A percentile compares a stretch with the other conserved stretches of the same genome.
Evolutionary conservation across 2,797 vertebrate genomes (phyloP).

Genomic region (Pantherophis alleghaniensis): DNA sequence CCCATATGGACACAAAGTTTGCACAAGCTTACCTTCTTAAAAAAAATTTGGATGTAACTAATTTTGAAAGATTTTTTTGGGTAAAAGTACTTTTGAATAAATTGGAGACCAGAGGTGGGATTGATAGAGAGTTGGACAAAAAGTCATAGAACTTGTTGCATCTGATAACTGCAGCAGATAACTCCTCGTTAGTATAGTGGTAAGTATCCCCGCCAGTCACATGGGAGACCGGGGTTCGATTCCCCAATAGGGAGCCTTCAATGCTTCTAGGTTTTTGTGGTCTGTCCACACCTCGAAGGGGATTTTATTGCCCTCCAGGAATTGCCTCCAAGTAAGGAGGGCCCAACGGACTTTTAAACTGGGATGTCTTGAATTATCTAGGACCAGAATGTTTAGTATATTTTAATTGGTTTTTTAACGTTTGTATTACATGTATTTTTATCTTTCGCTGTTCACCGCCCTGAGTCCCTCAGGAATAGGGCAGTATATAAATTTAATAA

Average conservation of each 20-base stretch:
- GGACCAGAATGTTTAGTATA: too few relatives aligned
- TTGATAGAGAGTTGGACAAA: background rate
- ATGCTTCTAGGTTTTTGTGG: background rate
- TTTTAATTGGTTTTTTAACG: too few relatives aligned
- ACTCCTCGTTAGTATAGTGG: background rate
- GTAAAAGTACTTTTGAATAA: background rate
- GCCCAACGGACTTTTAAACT: background rate
- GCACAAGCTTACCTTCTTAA: background rate
- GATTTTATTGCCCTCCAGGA: background rate
- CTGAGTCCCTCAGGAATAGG: too few relatives aligned
- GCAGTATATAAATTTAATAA: too few relatives aligned
- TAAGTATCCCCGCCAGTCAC: background rate
- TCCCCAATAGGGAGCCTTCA: background rate
- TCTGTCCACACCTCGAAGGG: background rate
- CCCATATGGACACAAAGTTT: background rate
- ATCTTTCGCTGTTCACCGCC: too few relatives aligned
- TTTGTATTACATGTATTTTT: too few relatives aligned
- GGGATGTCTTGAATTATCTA: too few relatives aligned
- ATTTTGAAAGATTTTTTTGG: background rate
- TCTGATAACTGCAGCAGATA: background rate
- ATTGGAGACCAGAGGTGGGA: background rate
- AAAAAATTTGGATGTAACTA: background rate
- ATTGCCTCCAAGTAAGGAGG: background rate
- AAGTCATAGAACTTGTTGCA: background rate
- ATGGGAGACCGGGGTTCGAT: background rate